Evolutionary conservation across 2,113 vertebrate genomes (phyloP).

Genomic region (Pachypanchax playfairii): DNA sequence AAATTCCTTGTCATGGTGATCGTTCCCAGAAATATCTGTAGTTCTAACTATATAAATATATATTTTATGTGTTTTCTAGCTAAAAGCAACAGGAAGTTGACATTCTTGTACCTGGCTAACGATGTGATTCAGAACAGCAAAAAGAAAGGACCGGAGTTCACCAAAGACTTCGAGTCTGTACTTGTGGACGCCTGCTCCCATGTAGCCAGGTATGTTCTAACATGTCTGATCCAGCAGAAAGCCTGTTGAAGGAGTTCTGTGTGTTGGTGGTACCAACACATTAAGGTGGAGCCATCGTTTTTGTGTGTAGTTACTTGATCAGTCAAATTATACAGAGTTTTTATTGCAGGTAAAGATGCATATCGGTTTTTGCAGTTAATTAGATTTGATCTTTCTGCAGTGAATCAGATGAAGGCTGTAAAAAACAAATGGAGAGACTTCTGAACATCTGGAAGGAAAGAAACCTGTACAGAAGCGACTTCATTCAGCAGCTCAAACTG

Average conservation of each 20-base stretch:
- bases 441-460: conserved; percentile 99
- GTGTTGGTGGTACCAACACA: no score
- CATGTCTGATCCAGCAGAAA: no score
- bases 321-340: no score
- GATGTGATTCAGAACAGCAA: conserved; percentile 99
- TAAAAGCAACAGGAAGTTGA: conserved; percentile 92
- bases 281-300: no score
- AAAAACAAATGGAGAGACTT: conserved; percentile 94
- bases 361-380: neutral
- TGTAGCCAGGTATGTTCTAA: conserved; percentile 88
- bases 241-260: no score
- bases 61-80: conserved; percentile 75
- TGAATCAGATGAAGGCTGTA: conserved; percentile 92
- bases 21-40: neutral
- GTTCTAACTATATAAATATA: neutral
- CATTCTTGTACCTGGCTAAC: conserved; percentile 96
- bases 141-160: conserved; percentile 97
- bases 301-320: no score
- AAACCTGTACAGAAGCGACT: conserved; percentile 91
- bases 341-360: no score
- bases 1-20: no score
- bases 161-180: conserved; percentile 94
- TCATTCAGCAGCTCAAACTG: conserved; percentile 95
- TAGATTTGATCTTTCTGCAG: conserved; percentile 66
- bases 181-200: conserved; percentile 97